These are phyloP conservation scores for Anarrhichthys ocellatus DNA, from an alignment of 2,113 vertebrate species.

Conservation along the genomic window DNA sequence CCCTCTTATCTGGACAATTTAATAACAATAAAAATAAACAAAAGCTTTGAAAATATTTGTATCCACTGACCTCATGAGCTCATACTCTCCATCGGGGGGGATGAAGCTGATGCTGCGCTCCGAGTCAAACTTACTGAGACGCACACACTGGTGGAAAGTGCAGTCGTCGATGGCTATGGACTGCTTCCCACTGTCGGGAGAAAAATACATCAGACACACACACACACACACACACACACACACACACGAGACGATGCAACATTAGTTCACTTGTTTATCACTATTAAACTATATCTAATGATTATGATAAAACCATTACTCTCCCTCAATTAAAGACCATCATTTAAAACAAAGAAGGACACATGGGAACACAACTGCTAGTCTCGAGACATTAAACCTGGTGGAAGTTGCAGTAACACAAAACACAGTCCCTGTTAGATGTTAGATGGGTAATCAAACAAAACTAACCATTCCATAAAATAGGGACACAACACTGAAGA, in stretches of 20 bases:
- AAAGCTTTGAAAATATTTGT: background rate
- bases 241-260: background rate
- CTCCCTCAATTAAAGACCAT: conserved; percentile 40
- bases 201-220: conserved; percentile 37
- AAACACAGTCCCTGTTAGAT: conserved; percentile 43
- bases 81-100: conserved; percentile 98
- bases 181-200: conserved; percentile 91
- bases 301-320: conserved; percentile 21
- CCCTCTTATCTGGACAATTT: background rate
- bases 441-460: conserved; percentile 48
- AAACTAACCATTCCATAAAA: conserved; percentile 47
- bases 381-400: conserved; percentile 20
- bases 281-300: background rate
- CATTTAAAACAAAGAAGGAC: background rate
- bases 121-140: conserved; percentile 99
- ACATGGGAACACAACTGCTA: conserved; percentile 32
- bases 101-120: conserved; percentile 99
- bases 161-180: conserved; percentile 99
- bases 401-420: conserved; percentile 36
- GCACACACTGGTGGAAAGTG: conserved; percentile 99
- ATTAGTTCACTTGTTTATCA: conserved; percentile 4
- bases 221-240: conserved; percentile 33
- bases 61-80: conserved; percentile 94
- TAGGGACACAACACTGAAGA: conserved; percentile 52
- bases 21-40: background rate